phyloP scores from a whole-genome alignment of 2,113 vertebrate species.

The Antechinus stuartii region DNA sequence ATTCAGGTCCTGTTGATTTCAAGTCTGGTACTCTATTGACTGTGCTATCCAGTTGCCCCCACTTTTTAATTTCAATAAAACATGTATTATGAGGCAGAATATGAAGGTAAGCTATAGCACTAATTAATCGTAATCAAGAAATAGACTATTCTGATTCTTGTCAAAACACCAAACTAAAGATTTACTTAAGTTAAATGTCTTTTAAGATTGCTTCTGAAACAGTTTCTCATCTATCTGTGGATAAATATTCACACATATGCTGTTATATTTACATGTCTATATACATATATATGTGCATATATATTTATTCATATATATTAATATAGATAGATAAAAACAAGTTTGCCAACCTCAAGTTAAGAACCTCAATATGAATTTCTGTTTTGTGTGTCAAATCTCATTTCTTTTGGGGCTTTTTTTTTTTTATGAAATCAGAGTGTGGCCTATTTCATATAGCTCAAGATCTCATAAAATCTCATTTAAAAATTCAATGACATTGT shows the following conservation, averaged over 20 bases:
- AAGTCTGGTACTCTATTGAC: too few species aligned
- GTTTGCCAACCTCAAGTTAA: not conserved
- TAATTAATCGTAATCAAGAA: not conserved
- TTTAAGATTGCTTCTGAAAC: not conserved
- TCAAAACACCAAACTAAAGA: not conserved
- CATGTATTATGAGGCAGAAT: not conserved
- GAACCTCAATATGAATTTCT: not conserved
- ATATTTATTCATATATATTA: not conserved
- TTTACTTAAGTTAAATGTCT: not conserved
- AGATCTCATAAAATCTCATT: conserved; percentile 13
- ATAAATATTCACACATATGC: not conserved
- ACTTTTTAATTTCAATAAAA: not conserved
- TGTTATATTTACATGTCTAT: not conserved
- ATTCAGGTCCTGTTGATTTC: too few species aligned
- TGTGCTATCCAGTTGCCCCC: too few species aligned
- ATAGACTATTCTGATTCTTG: not conserved
- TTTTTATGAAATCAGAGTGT: conserved; percentile 6
- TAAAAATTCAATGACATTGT: conserved; percentile 9
- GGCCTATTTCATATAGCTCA: not conserved
- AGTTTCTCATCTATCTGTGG: not conserved
- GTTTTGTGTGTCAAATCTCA: not conserved
- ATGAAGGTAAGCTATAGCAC: not conserved
- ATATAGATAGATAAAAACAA: not conserved
- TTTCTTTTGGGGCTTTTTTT: conserved; percentile 7
- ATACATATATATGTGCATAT: not conserved